Evolutionary conservation across 2,113 vertebrate species (phyloP).

Genomic region (Cinclus cinclus): DNA sequence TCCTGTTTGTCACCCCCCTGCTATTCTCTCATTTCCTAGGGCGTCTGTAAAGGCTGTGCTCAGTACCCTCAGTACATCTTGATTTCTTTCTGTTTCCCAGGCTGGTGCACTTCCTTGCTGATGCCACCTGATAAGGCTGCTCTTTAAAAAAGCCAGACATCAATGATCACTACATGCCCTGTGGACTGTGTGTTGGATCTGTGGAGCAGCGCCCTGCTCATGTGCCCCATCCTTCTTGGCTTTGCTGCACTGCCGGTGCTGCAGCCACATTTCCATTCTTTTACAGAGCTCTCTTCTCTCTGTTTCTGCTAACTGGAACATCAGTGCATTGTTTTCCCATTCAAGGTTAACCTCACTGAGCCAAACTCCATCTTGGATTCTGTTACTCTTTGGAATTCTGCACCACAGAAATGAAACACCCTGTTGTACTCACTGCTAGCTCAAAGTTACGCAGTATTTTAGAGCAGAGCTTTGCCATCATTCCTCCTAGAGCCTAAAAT

Average conservation of each 20-base stretch:
- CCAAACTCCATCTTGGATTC: background rate
- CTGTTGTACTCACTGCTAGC: background rate
- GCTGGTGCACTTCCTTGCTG: background rate
- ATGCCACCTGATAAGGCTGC: background rate
- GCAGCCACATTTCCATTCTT: background rate
- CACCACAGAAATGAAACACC: background rate
- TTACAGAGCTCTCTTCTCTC: background rate
- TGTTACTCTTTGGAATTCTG: background rate
- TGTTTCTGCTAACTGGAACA: background rate
- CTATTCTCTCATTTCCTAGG: background rate
- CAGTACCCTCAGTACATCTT: background rate
- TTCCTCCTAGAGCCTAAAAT: background rate
- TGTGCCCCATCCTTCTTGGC: fast-evolving
- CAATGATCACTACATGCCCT: fast-evolving
- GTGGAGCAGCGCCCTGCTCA: background rate
- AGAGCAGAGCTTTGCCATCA: background rate
- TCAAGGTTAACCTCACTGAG: background rate
- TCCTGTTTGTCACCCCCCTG: fast-evolving
- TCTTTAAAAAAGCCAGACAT: background rate
- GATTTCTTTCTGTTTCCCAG: background rate
- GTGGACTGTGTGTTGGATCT: background rate
- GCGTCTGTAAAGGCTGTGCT: fast-evolving
- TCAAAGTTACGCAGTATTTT: background rate
- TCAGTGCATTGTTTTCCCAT: background rate
- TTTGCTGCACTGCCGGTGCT: background rate